Evolutionary conservation across 2,113 vertebrate species (phyloP), one percentile per base, ranked within the genome.

Genomic region (Gobio gobio): DNA sequence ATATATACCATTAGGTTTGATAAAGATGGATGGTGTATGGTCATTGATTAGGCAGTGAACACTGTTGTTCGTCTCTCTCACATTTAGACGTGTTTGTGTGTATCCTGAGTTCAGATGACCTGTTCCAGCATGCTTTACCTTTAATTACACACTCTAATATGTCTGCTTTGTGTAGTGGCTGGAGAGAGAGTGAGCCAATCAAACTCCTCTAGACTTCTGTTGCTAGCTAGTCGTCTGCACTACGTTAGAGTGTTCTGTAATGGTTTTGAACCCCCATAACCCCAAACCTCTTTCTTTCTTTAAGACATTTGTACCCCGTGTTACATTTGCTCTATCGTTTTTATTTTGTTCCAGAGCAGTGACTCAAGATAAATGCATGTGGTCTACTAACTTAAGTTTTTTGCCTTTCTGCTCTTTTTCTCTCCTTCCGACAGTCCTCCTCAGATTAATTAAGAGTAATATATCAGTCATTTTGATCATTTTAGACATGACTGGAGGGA

Each of bases 371-470:
- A 64, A 56, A 77, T 78, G 36, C 47, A 43, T 47, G 47, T 58
- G 12, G 33, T 49, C 43, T 72, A 29, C 18, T 58, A 20, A 6
- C 49, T 78, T 77, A 66, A 45, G 8, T 45, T 51, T 33, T 13
- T 6, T 22, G 4, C 70, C 40, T 4, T 81, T 10, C 47, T 43
- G 47, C 78, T 24, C 26, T 1, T 78, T 36, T 49, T 49, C 54
- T 64, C 43, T 33, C 70, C 40, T 22, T 33, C 24, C 22, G 3
- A 12, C 14, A 51, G 72, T 49, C 74, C 64, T 18, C 29, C 49
- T 72, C 26, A 56, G 24, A 47, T 51, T 49, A 49, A 83, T 86
- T 82, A 83, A 59, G 72, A 76, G 40, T 40, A 77, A 47, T 82
- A 56, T 82, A 77, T 82, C 58, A 83, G 59, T 77, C 72, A 66